Conservation (phyloP, 2,113 vertebrate genomes). For the Gila orcuttii region DNA sequence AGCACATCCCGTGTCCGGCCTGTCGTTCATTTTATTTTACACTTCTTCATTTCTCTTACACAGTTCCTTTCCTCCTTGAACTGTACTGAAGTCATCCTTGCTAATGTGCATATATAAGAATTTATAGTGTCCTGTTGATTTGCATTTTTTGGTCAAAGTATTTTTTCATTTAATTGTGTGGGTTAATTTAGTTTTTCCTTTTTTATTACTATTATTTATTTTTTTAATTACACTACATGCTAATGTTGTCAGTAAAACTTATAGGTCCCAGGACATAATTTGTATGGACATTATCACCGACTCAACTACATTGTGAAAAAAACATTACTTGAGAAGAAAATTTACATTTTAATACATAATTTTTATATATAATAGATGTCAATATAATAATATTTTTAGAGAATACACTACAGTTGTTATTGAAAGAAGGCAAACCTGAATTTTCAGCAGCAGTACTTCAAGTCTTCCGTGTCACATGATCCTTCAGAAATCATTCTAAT, state of each 20-base stretch:
- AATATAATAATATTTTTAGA: background rate
- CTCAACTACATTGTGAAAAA: background rate
- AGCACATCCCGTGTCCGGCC: background rate
- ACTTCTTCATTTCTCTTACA: background rate
- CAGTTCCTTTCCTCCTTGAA: conserved; percentile 24
- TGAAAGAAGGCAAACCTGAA: background rate
- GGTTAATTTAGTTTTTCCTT: too few relatives aligned
- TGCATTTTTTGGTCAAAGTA: background rate
- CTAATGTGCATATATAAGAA: background rate
- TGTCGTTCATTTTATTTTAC: conserved; percentile 14
- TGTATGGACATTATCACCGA: background rate
- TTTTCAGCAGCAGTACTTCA: background rate
- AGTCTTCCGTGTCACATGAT: background rate
- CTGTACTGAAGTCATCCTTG: background rate
- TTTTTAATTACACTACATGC: background rate
- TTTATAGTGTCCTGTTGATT: background rate
- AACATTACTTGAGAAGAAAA: background rate
- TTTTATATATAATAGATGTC: background rate
- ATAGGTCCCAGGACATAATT: background rate
- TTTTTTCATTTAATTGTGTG: background rate
- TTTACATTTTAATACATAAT: background rate
- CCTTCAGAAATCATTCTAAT: background rate
- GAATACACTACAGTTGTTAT: background rate
- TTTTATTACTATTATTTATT: too few relatives aligned
- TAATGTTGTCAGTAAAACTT: background rate